Evolutionary conservation across 2,888 invertebrate genomes (phyloP), one percentile per base, ranked within the genome.

Genomic region (Fabriciana adippe): DNA sequence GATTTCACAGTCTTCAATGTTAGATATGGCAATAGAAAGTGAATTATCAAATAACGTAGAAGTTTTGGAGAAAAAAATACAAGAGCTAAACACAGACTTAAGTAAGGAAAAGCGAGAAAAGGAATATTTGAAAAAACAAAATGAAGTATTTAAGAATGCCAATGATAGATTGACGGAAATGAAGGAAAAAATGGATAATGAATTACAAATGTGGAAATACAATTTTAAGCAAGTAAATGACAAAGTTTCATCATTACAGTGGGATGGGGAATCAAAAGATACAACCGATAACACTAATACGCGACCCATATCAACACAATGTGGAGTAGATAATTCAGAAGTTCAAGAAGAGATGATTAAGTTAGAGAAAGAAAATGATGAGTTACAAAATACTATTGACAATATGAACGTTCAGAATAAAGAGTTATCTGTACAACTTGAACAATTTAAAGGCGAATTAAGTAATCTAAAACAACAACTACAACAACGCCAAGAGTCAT

Each of bases 141-240:
- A 97, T 64, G 97, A 97, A 78, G 94, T 95, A 5, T 88, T 97
- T 59, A 94, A 94, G 18, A 93, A 94, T 45, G 96, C 96, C 1
- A 97, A 97, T 81, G 97, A 97, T 61, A 93, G 95, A 70, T 93
- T 97, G 81, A 89, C 95, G 1, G 97, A 97, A 79, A 94, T 96
- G 86, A 97, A 97, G 85, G 97, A 97, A 80, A 95, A 95, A 72
- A 95, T 97, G 83, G 97, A 97, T 75, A 94, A 94, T 80, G 96
- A 97, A 81, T 89, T 97, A 21, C 94, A 96, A 72, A 92, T 95
- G 78, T 95, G 95, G 92, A 95, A 96, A 79, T 94, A 94, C 68
- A 94, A 96, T 79, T 95, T 95, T 75, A 94, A 95, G 74, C 95
- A 96, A 78, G 88, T 96, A 1, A 94, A 93, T 75, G 93, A 95